Evolutionary conservation across 2,113 vertebrate genomes (phyloP), one percentile per base, ranked within the genome.

Genomic region (Caranx ignobilis): DNA sequence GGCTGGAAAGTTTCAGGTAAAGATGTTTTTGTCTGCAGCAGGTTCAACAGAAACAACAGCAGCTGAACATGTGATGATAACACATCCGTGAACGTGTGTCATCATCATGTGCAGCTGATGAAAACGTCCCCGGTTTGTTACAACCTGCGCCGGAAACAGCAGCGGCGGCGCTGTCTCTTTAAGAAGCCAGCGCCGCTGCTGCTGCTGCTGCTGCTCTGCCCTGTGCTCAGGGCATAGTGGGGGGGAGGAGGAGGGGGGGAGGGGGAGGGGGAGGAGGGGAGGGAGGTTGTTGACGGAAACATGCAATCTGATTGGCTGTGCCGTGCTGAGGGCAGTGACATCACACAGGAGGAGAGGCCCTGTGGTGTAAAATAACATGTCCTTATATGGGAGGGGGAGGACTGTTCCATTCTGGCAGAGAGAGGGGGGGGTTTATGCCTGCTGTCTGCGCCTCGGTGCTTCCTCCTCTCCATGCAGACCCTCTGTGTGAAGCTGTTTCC

Each of bases 291-390:
- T 94, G 90, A 88, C 41, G 67, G 72, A 84, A 86, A 81, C 71
- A 12, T 19, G 4, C 45, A 66, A 54, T 57, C 75, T 65, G 80
- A 90, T 95, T 95, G 94, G 95, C 79, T 48, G 32, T 60, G 50
- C 62, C 69, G 31, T 52, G 15, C 82, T 70, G 70, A 82, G 87
- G 76, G 74, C 79, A 39, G 79, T 92, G 84, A 93, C 89, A 85
- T 95, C 93, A 95, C 86, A 59, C 2, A 1, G 85, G 87, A 88
- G 93, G 93, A 92, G 89, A 87, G 89, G 92, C 88, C 89, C 84
- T 85, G 73, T 88, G 84, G 93, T 93, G 91, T 95, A 95, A 95
- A 95, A 96, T 95, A 95, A 95, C 95, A 95, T 95, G 72, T 92
- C 95, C 95, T 94, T 95, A 86, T 95, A 95, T 92, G 89, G 93